Conservation (phyloP, 2,113 vertebrate genomes). For the Rhea pennata region DNA sequence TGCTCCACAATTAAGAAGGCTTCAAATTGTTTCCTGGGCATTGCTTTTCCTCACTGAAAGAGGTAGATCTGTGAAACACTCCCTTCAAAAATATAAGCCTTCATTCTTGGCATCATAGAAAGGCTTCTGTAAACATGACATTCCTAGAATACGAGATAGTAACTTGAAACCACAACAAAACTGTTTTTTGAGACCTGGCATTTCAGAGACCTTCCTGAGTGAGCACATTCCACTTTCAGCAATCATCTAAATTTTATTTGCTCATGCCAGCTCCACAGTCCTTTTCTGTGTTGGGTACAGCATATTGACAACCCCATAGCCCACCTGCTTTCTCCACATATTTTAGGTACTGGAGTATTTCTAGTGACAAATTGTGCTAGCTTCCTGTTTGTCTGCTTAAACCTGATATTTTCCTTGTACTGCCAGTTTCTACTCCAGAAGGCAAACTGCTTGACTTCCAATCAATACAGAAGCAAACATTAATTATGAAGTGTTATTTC, state of each 20-base stretch:
- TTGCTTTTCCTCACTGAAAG: not conserved
- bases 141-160: not conserved
- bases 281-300: not conserved
- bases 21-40: not conserved
- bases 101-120: not conserved
- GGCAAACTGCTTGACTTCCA: not conserved
- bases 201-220: not conserved
- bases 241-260: not conserved
- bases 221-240: rapidly evolving
- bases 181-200: not conserved
- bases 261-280: not conserved
- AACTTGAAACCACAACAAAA: not conserved
- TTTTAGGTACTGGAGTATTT: not conserved
- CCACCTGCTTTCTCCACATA: not conserved
- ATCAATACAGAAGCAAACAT: not conserved
- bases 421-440: not conserved
- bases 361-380: not conserved
- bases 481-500: not conserved
- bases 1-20: not conserved
- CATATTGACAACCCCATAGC: not conserved
- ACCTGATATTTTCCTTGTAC: not conserved
- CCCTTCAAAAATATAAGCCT: not conserved
- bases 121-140: not conserved
- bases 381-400: not conserved
- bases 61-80: not conserved